Evolutionary conservation across 2,113 vertebrate species (phyloP).

Genomic region (Bujurquina vittata): DNA sequence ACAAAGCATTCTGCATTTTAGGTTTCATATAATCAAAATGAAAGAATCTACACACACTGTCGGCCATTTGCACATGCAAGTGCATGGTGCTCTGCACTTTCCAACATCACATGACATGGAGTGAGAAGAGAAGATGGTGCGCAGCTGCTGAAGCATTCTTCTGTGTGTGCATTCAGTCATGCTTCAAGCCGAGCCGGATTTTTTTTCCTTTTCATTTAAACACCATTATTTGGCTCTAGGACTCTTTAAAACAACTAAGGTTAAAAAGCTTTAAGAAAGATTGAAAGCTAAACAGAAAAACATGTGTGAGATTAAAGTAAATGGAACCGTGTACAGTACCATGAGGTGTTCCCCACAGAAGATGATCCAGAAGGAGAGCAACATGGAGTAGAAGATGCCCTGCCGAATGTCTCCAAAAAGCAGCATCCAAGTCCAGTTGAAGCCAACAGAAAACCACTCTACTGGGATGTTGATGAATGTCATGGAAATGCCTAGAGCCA

Average conservation of each 20-base stretch:
- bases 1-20: neutral
- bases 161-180: neutral
- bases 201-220: neutral
- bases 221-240: neutral
- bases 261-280: neutral
- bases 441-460: slow-evolving; percentile 98
- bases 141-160: neutral
- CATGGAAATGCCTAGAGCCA: slow-evolving; percentile 97
- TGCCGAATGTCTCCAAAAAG: slow-evolving; percentile 96
- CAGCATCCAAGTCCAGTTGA: slow-evolving; percentile 99
- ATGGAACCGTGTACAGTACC: slow-evolving; percentile 74
- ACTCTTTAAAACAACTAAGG: neutral
- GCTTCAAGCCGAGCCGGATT: accelerated
- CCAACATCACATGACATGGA: neutral
- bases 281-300: neutral
- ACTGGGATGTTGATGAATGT: slow-evolving; percentile 98
- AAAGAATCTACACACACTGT: neutral
- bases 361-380: slow-evolving; percentile 99
- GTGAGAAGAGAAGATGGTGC: neutral
- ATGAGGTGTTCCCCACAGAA: slow-evolving; percentile 99
- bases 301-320: neutral
- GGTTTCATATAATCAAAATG: neutral
- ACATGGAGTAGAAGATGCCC: slow-evolving; percentile 97
- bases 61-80: neutral
- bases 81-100: neutral